Base-by-base conservation (phyloP, 1,140 invertebrate species). In the Cydia splendana region DNA sequence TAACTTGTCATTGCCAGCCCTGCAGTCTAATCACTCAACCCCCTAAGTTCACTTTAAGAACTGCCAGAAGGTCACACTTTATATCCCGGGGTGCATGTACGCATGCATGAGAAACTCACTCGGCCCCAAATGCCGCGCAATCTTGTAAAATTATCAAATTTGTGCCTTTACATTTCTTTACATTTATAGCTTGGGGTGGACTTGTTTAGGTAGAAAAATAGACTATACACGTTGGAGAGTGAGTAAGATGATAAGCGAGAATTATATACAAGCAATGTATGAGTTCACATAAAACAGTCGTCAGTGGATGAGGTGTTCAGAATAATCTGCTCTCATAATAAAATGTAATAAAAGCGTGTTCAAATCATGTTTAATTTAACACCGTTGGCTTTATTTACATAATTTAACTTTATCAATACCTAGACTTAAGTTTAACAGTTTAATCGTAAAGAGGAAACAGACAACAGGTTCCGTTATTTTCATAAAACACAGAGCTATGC, bases 121-220 rank as follows among this genome's bases (percentile, higher is more conserved):
- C 18, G 20, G 20, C 57, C 57, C 20, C 57, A 62, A 62, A 62
- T 62, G 57, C 18, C 57, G 57, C 12, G 20, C 57, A 62, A 24
- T 62, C 57, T 24, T 62, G 57, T 62, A 62, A 57, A 62, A 62
- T 62, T n/a, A 62, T 62, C 57, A 62, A 62, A 62, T 62, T 62
- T 62, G 57, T 62, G 57, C 57, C 57, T 62, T 62, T 62, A 62
- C 57, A 62, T 62, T 62, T 62, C 57, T 62, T 62, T 62, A 62
- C 57, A 62, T 62, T 62, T 62, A 62, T 62, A 4, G 57, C 57
- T 62, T 62, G 20, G 57, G 57, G 57, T 24, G 57, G 57, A 62
- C 57, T 24, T 24, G 7, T 62, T 24, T 62, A 18, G 6, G 2
- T 10, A 7, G 7, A n/a, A 62, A 62, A 24, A 24, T 24, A 62